Evolutionary conservation across 92 coral and sea anemone genomes (phyloP).

Genomic region (Parazoanthus atlanticus): DNA sequence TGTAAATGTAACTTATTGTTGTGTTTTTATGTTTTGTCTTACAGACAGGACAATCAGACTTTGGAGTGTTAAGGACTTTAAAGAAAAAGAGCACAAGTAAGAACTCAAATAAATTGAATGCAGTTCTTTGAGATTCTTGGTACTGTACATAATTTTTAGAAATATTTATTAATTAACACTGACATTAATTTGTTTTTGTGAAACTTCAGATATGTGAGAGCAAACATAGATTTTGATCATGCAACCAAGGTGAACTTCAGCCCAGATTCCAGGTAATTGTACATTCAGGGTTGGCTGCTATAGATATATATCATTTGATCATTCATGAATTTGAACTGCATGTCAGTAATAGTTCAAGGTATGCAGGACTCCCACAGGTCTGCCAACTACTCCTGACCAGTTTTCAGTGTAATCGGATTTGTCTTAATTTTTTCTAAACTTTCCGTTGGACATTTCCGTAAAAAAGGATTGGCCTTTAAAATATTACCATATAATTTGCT

Average conservation of each 20-base stretch:
- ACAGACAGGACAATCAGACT: conserved; percentile 94
- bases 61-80: conserved; percentile 99
- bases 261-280: conserved; percentile 88
- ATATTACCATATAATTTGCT: too few species aligned
- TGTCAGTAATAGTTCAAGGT: not conserved
- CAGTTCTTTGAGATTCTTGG: not conserved
- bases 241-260: conserved; percentile 95
- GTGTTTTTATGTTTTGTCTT: conserved; percentile 36
- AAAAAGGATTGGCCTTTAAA: too few species aligned
- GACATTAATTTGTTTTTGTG: not conserved
- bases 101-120: conserved; percentile 1
- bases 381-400: too few species aligned
- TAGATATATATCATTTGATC: not conserved
- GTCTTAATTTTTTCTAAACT: too few species aligned
- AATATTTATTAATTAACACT: not conserved
- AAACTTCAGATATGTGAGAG: conserved; percentile 83
- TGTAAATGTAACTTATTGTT: not conserved
- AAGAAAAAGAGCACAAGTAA: conserved; percentile 97
- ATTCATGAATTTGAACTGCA: not conserved
- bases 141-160: not conserved
- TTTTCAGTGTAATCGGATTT: too few species aligned
- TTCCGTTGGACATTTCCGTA: too few species aligned
- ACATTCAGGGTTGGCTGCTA: not conserved
- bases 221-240: conserved; percentile 98
- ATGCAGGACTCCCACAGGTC: too few species aligned